phyloP scores from a whole-genome alignment of 2,888 invertebrate species.

The Apotomis capreana region DNA sequence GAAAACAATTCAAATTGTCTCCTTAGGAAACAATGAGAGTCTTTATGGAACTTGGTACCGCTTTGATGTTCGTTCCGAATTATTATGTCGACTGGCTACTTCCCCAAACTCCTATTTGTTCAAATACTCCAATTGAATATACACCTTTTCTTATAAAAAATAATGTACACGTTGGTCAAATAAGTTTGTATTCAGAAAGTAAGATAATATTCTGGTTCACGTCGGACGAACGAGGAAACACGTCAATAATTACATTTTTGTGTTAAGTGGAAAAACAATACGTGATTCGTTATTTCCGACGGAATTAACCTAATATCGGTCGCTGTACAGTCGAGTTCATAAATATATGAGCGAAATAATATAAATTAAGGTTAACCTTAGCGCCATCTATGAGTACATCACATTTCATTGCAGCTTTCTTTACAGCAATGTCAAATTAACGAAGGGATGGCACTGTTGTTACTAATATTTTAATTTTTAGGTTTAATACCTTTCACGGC shows the following conservation, averaged over 20 bases:
- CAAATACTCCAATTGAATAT: neutral
- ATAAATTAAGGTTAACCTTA: too few relatives aligned
- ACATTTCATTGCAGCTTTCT: too few relatives aligned
- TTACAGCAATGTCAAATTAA: too few relatives aligned
- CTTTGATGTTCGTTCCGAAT: conserved; percentile 53
- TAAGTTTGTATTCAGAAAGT: neutral
- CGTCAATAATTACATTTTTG: conserved; percentile 26
- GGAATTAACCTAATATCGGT: conserved; percentile 1
- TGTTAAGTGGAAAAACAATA: conserved; percentile 16
- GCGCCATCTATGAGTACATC: too few relatives aligned
- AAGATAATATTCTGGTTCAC: conserved; percentile 40
- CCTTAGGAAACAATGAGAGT: conserved; percentile 53
- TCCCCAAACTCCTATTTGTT: neutral
- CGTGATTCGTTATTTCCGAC: conserved; percentile 18
- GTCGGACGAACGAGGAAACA: conserved; percentile 30
- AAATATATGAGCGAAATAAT: too few relatives aligned
- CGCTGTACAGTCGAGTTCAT: too few relatives aligned
- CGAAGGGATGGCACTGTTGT: too few relatives aligned
- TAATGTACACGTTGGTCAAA: neutral
- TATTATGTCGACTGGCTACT: conserved; percentile 31
- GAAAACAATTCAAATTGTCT: conserved; percentile 66
- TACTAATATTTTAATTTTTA: too few relatives aligned
- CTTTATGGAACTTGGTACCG: conserved; percentile 40
- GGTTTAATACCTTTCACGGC: too few relatives aligned
- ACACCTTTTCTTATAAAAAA: neutral